A percentile compares a stretch with the other conserved stretches of the same genome.
These are phyloP conservation scores for Deroplatys truncata DNA, from an alignment of 2,888 invertebrate genomes.

Conservation along the genomic window DNA sequence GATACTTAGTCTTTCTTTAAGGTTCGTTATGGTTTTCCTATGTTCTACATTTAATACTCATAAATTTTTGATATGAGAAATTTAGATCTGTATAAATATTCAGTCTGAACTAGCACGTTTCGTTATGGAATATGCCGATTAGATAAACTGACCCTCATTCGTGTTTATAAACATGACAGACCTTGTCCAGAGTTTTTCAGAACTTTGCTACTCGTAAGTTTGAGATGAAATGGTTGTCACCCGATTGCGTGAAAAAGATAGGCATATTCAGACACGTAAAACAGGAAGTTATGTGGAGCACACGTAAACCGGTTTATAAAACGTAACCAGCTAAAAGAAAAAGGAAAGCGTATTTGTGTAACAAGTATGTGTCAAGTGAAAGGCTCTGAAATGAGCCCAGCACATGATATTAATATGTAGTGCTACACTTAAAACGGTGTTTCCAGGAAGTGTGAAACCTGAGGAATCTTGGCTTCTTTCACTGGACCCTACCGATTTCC, in stretches of 20 bases:
- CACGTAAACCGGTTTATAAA: background rate
- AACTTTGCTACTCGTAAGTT: background rate
- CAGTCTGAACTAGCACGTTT: no score
- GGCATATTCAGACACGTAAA: background rate
- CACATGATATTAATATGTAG: background rate
- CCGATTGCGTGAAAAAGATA: background rate
- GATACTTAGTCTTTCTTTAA: no score
- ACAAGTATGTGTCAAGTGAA: background rate
- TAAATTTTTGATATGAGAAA: no score
- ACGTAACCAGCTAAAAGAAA: background rate
- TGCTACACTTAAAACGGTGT: background rate
- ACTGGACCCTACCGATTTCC: background rate
- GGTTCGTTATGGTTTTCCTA: no score
- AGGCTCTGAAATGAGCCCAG: background rate
- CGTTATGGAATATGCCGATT: no score
- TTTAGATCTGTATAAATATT: no score
- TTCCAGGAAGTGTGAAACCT: background rate
- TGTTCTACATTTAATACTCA: no score
- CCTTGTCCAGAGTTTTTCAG: no score
- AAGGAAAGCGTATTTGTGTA: background rate
- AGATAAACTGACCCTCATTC: no score
- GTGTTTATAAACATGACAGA: no score
- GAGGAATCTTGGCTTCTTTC: background rate
- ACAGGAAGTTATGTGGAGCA: background rate
- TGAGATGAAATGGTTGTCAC: background rate